Base-by-base conservation (phyloP, 2,888 invertebrate genomes). In the Heliconius ethilla region DNA sequence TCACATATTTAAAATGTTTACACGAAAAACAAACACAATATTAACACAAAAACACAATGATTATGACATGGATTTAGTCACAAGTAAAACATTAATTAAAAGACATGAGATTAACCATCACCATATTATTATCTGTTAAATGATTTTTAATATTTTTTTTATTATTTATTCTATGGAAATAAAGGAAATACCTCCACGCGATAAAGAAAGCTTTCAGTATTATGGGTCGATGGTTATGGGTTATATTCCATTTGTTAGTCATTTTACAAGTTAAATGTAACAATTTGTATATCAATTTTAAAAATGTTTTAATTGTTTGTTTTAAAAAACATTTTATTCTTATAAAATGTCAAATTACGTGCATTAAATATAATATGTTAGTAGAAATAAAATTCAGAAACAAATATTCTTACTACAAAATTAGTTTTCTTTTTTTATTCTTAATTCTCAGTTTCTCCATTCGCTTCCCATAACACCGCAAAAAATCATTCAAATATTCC, bases 41-140 rank as follows among this genome's bases (percentile, higher is more conserved):
- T 81, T 78, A 80, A 78, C 59, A 77, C 79, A 80, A 76, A 70
- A 81, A 75, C 70, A 81, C 77, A 81, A 79, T 79, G 72, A 74
- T 69, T 80, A 78, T 75, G 78, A 51, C 22, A 55, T 45, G 37
- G 63, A 65, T 78, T 82, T 81, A 81, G 79, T 79, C 73, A 82
- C 81, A 82, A 78, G 10, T 75, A 73, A 51, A 67, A 62, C 55
- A 40, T 45, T 13, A 45, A 74, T 75, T 51, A 70, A 33, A 66
- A 75, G 37, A 66, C 72, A 66, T 40, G 15, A 73, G 59, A 15
- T 73, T 15, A 51, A 69, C 80, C 79, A 74, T 70, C 80, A 80
- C 80, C 80, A 25, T 18, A 25, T 37, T 67, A 51, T 73, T 33
- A 62, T 11, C 22, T 33, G 33, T 72, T 6, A 55, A 33, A 51